These are phyloP conservation scores for Gymnoscopelus braueri DNA, from an alignment of 2,797 vertebrate species.

Conservation along the genomic window DNA sequence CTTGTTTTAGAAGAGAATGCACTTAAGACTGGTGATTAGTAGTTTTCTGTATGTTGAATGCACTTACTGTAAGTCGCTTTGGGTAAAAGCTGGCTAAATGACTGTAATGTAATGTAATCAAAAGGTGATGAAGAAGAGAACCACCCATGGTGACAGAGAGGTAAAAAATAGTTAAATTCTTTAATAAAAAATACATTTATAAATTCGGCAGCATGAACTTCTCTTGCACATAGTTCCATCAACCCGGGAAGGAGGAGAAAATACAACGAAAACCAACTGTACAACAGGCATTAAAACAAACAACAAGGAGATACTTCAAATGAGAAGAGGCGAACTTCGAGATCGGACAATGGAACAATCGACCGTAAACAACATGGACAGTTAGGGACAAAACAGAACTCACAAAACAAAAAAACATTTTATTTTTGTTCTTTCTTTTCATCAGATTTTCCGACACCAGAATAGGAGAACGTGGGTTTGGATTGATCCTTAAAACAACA, in stretches of 20 bases:
- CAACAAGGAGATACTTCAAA: conserved; percentile 20
- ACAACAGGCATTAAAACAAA: conserved; percentile 61
- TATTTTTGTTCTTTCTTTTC: conserved; percentile 4
- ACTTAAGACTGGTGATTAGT: too few relatives aligned
- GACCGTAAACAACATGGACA: background rate
- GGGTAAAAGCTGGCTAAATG: too few relatives aligned
- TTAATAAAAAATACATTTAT: conserved; percentile 86
- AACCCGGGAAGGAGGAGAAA: conserved; percentile 43
- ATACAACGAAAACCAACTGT: conserved; percentile 54
- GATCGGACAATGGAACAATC: background rate
- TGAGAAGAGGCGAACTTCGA: background rate
- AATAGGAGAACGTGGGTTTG: conserved; percentile 40
- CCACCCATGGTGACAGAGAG: conserved; percentile 26
- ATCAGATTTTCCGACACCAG: conserved; percentile 31
- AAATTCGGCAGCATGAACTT: conserved; percentile 74
- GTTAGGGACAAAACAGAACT: background rate
- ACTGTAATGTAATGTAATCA: background rate
- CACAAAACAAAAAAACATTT: background rate
- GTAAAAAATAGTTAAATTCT: conserved; percentile 79
- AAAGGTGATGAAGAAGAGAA: conserved; percentile 5
- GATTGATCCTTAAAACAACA: conserved; percentile 48
- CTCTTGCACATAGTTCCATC: conserved; percentile 57
- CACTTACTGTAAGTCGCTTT: too few relatives aligned
- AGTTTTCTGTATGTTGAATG: too few relatives aligned
- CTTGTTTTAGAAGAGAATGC: too few relatives aligned